Evolutionary conservation across 2,888 invertebrate species (phyloP), one percentile per base, ranked within the genome.

Genomic region (Ditylenchus weischeri): DNA sequence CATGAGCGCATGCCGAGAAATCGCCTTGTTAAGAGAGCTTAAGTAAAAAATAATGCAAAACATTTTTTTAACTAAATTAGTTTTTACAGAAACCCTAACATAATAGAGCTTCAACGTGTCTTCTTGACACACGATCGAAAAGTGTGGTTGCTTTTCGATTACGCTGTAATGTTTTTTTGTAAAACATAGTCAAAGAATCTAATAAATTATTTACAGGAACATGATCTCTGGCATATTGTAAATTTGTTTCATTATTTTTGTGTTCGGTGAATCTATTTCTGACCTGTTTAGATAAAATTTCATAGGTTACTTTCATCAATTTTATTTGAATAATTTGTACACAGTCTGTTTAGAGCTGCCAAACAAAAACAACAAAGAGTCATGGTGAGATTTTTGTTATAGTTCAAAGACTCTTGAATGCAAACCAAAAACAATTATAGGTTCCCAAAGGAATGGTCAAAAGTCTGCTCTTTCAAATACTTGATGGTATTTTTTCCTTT

Each of bases 1-100:
- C 0, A 98, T 96, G 95, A 96, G 95, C 35, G 96, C 96, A 18
- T 98, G 96, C 68, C 88, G 98, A 83, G 98, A 83, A 65, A 96
- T 98, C 75, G 94, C 96, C 65, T 86, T 98, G 75, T 88, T 99
- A 18, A 87, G 98, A 66, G 98, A 98, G 86, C 84, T 98, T 62
- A 94, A 75, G 80, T 83, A 11, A 60, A 62, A 35, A 5, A 19
- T 23, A 15, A 29, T 29, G 29, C 29, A 54, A 54, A 29, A 10
- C 11, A 54, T 21, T 35, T n/a, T 35, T 1, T 15, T 15, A 3
- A 35, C 23, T 21, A 57, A 57, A 57, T 19, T 11, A 66, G n/a
- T 49, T 66, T 67, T 66, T 76, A 64, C 69, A 83, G 80, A 48
- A 81, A 98, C 85, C 88, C 92, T 38, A 98, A 98, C 87, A 93